phyloP scores from a whole-genome alignment of 2,797 vertebrate genomes.

The Peromyscus nudipes region DNA sequence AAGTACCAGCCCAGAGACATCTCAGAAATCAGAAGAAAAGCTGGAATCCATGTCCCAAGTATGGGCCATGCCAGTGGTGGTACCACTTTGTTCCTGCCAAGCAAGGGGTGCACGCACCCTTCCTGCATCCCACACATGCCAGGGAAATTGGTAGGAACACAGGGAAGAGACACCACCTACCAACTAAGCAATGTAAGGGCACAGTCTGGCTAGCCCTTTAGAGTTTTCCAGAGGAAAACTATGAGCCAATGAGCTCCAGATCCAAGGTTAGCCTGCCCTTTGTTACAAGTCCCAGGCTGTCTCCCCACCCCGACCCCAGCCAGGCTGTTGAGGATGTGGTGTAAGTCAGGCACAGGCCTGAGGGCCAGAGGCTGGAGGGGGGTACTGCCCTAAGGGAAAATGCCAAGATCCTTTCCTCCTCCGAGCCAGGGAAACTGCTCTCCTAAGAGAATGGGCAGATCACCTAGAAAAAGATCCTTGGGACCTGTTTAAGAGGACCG shows the following conservation, averaged over 20 bases:
- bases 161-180: background rate
- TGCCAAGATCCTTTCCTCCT: background rate
- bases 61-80: accelerated
- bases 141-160: background rate
- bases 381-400: background rate
- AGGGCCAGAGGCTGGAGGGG: background rate
- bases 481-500: too few species aligned
- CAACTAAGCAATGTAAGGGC: background rate
- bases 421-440: background rate
- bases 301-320: background rate
- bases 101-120: accelerated
- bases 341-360: background rate
- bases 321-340: background rate
- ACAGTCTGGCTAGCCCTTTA: background rate
- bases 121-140: background rate
- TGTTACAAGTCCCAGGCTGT: background rate
- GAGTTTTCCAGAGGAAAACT: constrained; percentile 37
- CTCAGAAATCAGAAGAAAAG: background rate
- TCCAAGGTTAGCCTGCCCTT: background rate
- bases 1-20: background rate
- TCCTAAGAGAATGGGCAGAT: background rate
- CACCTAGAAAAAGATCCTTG: background rate
- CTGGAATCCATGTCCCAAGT: background rate
- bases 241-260: background rate
- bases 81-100: background rate